Evolutionary conservation across 1,140 invertebrate genomes (phyloP).

Genomic region (Drosophila kurseongensis): DNA sequence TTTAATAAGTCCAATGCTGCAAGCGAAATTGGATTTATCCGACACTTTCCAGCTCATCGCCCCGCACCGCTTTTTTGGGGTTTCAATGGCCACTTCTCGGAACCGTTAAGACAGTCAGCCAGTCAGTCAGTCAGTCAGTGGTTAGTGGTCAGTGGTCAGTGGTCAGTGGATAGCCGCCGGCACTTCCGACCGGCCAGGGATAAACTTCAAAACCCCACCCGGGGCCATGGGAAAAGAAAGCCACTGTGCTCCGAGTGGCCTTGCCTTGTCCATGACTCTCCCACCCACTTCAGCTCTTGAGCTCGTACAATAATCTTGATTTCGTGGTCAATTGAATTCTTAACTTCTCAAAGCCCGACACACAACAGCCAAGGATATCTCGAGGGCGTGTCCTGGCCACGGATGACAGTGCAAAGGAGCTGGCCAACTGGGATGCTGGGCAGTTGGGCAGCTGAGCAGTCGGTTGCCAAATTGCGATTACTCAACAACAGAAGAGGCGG

Average conservation of each 20-base stretch:
- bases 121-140: conserved; percentile 22
- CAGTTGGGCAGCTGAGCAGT: not conserved
- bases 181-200: conserved; percentile 42
- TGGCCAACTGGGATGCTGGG: not conserved
- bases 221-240: not conserved
- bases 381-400: conserved; percentile 60
- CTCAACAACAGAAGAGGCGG: conserved; percentile 56
- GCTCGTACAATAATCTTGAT: conserved; percentile 82
- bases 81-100: conserved; percentile 57
- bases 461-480: conserved; percentile 58
- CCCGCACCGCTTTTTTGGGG: conserved; percentile 17
- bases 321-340: conserved; percentile 84
- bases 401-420: conserved; percentile 71
- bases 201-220: conserved; percentile 54
- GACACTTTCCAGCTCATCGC: conserved; percentile 53
- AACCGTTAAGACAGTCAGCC: conserved; percentile 49
- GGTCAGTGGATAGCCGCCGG: conserved; percentile 36
- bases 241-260: conserved; percentile 1
- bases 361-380: conserved; percentile 72
- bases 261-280: not conserved
- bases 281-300: conserved; percentile 37
- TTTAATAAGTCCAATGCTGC: conserved; percentile 47
- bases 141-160: conserved; percentile 29
- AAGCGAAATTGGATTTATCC: conserved; percentile 41
- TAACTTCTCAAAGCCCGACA: conserved; percentile 77